phyloP scores from a whole-genome alignment of 1,140 invertebrate genomes.

The Portunus trituberculatus region DNA sequence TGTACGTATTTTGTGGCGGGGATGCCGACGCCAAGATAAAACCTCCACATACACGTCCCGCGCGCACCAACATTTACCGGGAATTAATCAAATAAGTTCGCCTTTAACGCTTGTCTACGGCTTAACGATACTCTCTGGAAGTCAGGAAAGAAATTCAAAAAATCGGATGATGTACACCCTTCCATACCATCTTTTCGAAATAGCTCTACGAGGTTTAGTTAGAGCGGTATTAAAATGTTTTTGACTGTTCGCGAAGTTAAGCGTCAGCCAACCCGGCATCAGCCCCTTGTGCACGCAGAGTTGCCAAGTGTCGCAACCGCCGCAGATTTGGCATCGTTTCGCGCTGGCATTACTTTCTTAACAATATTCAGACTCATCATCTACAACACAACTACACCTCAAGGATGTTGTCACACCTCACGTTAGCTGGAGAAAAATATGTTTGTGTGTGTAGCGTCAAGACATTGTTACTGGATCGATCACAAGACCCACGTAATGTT shows the following conservation, averaged over 20 bases:
- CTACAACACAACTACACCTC: background rate
- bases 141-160: background rate
- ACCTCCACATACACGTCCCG: conserved; percentile 70
- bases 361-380: conserved; percentile 26
- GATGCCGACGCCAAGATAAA: conserved; percentile 75
- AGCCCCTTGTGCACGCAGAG: conserved; percentile 73
- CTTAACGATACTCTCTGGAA: background rate
- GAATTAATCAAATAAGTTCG: conserved; percentile 76
- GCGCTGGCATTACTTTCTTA: conserved; percentile 45
- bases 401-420: background rate
- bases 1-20: conserved; percentile 72
- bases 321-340: conserved; percentile 58
- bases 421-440: background rate
- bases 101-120: conserved; percentile 38
- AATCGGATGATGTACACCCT: background rate
- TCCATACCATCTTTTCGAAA: background rate
- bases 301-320: conserved; percentile 71
- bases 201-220: background rate
- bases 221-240: conserved; percentile 67
- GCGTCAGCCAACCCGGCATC: conserved; percentile 70
- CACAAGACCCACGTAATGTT: conserved; percentile 76
- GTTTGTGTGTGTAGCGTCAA: conserved; percentile 45
- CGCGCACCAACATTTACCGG: conserved; percentile 73
- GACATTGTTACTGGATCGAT: conserved; percentile 74
- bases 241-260: conserved; percentile 71